phyloP scores from a whole-genome alignment of 2,113 vertebrate species.

The Zonotrichia leucophrys region DNA sequence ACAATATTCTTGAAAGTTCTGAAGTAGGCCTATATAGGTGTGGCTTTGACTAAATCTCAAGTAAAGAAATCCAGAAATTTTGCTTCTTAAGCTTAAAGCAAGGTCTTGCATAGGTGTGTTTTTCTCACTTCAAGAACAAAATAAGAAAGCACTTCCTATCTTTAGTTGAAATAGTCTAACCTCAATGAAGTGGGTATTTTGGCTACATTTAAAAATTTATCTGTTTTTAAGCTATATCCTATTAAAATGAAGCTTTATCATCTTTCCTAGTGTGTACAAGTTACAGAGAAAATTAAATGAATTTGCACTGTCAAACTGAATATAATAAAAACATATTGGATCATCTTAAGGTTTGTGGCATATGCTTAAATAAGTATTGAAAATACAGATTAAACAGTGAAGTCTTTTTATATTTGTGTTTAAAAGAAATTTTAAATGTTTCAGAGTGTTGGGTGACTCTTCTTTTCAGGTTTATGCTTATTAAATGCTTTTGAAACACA shows the following conservation, averaged over 20 bases:
- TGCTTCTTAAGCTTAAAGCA: not conserved
- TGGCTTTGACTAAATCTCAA: not conserved
- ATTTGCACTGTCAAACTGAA: not conserved
- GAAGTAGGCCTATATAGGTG: not conserved
- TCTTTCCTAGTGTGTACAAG: not conserved
- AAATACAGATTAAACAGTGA: not conserved
- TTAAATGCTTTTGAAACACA: not conserved
- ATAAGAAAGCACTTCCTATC: not conserved
- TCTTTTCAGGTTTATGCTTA: not conserved
- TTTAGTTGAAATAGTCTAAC: not conserved
- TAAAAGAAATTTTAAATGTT: not conserved
- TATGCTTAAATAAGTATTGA: not conserved
- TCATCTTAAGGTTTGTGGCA: not conserved
- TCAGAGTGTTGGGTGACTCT: not conserved
- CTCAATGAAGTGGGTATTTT: not conserved
- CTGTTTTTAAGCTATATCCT: not conserved
- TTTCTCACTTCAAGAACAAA: not conserved
- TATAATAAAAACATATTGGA: not conserved
- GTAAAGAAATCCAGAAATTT: not conserved
- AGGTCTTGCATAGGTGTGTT: not conserved
- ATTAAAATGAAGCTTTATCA: not conserved
- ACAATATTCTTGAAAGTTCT: not conserved
- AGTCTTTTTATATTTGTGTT: not conserved
- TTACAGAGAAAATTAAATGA: not conserved
- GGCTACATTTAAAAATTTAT: not conserved